These are phyloP conservation scores for Caiman crocodilus DNA, from an alignment of 2,797 vertebrate species.

Conservation along the genomic window DNA sequence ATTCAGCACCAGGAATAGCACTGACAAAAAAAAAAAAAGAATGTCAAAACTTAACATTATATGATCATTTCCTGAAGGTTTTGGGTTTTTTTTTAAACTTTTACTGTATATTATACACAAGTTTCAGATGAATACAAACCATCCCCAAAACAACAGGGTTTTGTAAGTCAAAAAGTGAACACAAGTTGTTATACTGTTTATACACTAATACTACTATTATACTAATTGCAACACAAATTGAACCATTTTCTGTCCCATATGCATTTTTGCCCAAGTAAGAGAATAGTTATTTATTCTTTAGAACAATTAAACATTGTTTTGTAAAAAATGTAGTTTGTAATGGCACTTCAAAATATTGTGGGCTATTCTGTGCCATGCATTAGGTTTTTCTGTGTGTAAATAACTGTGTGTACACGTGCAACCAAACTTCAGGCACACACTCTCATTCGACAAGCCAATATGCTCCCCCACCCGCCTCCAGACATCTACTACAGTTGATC, in stretches of 20 bases:
- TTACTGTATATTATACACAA: neutral
- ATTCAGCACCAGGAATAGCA: neutral
- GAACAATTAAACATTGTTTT: neutral
- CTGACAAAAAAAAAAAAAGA: neutral
- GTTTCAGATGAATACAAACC: neutral
- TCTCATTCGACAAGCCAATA: neutral
- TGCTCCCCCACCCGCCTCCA: neutral
- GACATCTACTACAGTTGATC: neutral
- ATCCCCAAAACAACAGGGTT: neutral
- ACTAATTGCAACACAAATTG: neutral
- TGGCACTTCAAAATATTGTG: accelerated
- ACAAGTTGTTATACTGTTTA: neutral
- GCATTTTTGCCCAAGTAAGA: neutral
- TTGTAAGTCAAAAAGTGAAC: neutral
- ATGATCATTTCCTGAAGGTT: neutral
- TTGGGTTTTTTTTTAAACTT: too few relatives aligned
- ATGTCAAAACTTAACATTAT: neutral
- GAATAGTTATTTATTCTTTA: neutral
- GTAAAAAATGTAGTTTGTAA: accelerated
- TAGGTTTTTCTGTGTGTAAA: neutral
- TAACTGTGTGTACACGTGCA: too few relatives aligned
- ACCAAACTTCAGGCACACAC: too few relatives aligned
- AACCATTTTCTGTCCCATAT: neutral
- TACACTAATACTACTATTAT: too few relatives aligned
- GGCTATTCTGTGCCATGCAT: neutral